Conservation (phyloP, 2,888 invertebrate species). For the Aleiodes leptofemur region DNA sequence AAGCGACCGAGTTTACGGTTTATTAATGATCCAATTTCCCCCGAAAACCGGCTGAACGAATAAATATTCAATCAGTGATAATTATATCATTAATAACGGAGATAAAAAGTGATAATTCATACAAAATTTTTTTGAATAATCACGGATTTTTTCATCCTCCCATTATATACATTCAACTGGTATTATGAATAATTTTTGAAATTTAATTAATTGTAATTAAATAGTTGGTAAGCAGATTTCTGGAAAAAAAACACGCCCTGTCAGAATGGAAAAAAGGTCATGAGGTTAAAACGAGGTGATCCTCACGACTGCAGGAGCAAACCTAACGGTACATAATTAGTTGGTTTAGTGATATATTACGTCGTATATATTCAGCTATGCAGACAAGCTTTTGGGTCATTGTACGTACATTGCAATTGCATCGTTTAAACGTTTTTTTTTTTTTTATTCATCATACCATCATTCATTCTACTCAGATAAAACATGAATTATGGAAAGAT, state of each 20-base stretch:
- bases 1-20: constrained; percentile 4
- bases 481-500: background rate
- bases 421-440: too few relatives aligned
- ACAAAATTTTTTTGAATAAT: background rate
- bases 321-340: constrained; percentile 46
- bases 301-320: constrained; percentile 47
- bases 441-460: too few relatives aligned
- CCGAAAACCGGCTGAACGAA: background rate
- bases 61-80: constrained; percentile 14
- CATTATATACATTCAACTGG: background rate
- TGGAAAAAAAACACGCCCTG: constrained; percentile 24
- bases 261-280: constrained; percentile 32
- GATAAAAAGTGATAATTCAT: background rate
- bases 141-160: too few relatives aligned
- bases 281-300: constrained; percentile 41
- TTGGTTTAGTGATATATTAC: constrained; percentile 46
- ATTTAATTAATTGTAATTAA: constrained; percentile 18
- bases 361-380: constrained; percentile 47
- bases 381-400: constrained; percentile 32
- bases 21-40: constrained; percentile 32
- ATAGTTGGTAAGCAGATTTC: constrained; percentile 7
- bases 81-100: background rate
- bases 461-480: too few relatives aligned
- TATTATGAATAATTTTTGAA: constrained; percentile 9
- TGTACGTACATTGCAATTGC: constrained; percentile 17